A percentile compares a stretch with the other conserved stretches of the same genome.
Conservation (phyloP, 2,113 vertebrate genomes). For the Polyodon spathula region DNA sequence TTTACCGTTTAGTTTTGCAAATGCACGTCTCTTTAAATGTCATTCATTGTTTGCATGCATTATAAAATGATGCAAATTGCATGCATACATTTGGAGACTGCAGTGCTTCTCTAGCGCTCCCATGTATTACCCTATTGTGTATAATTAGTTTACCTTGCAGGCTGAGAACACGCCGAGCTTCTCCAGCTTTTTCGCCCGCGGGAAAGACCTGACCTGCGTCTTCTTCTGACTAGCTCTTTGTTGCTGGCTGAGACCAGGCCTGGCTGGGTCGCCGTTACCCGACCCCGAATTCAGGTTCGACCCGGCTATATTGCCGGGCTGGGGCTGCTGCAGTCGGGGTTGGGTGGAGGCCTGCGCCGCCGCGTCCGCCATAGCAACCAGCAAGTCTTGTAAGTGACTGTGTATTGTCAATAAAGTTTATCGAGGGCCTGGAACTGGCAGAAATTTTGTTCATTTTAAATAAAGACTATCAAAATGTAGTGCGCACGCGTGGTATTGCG, state of each 20-base stretch:
- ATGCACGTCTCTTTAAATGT: too few relatives aligned
- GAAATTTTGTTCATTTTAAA: too few relatives aligned
- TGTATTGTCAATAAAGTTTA: conserved; percentile 21
- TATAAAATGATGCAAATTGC: too few relatives aligned
- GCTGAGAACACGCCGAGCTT: conserved; percentile 95
- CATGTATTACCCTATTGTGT: too few relatives aligned
- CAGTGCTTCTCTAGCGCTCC: too few relatives aligned
- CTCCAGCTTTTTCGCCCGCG: conserved; percentile 91
- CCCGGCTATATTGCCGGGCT: conserved; percentile 52
- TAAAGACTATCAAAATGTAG: too few relatives aligned
- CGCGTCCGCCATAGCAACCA: conserved; percentile 66
- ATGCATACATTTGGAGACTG: too few relatives aligned
- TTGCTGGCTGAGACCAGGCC: conserved; percentile 86
- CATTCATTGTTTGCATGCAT: too few relatives aligned
- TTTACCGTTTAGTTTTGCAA: too few relatives aligned
- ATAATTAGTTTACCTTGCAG: conserved; percentile 97
- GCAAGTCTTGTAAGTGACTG: too few relatives aligned
- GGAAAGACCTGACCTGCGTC: conserved; percentile 86
- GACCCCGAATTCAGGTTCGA: conserved; percentile 32
- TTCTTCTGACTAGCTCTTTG: conserved; percentile 91
- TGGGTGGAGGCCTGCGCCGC: conserved; percentile 55
- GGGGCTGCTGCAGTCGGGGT: conserved; percentile 57
- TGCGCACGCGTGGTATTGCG: too few relatives aligned
- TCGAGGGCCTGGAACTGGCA: conserved; percentile 10
- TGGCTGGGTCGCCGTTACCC: conserved; percentile 75